Conservation (phyloP, 2,113 vertebrate species). For the Microtus ochrogaster region DNA sequence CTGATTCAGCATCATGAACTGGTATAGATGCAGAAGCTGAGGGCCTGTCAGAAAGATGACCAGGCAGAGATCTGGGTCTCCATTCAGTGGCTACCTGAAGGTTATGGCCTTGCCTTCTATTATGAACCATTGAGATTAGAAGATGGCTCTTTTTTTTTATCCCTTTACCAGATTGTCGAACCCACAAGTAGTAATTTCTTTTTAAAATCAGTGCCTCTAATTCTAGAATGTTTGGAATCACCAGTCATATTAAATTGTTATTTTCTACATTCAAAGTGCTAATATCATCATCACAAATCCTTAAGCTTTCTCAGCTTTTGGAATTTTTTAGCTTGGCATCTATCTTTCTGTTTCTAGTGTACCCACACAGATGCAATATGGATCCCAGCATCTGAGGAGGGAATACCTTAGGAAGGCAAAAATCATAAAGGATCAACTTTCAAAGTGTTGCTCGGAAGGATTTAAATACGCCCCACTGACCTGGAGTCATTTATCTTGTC, state of each 20-base stretch:
- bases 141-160: not conserved
- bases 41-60: not conserved
- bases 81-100: not conserved
- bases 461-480: slow-evolving; percentile 47
- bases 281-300: slow-evolving; percentile 33
- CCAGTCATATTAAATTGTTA: not conserved
- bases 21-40: not conserved
- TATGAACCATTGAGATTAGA: not conserved
- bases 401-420: not conserved
- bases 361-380: not conserved
- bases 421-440: slow-evolving; percentile 58
- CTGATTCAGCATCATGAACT: not conserved
- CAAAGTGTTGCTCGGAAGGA: slow-evolving; percentile 36
- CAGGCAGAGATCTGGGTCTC: not conserved
- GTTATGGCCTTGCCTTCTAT: not conserved
- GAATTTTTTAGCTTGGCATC: slow-evolving; percentile 24
- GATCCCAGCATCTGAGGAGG: not conserved
- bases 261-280: slow-evolving; percentile 45
- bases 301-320: not conserved
- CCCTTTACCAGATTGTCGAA: not conserved
- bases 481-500: slow-evolving; percentile 56
- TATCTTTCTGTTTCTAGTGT: not conserved
- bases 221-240: not conserved
- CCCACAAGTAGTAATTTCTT: slow-evolving; percentile 21
- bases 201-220: slow-evolving; percentile 44